Percentiles rank a stretch among this genome's conserved stretches.
Evolutionary conservation across 2,797 vertebrate genomes (phyloP).

Genomic region (Micrastur ruficollis): DNA sequence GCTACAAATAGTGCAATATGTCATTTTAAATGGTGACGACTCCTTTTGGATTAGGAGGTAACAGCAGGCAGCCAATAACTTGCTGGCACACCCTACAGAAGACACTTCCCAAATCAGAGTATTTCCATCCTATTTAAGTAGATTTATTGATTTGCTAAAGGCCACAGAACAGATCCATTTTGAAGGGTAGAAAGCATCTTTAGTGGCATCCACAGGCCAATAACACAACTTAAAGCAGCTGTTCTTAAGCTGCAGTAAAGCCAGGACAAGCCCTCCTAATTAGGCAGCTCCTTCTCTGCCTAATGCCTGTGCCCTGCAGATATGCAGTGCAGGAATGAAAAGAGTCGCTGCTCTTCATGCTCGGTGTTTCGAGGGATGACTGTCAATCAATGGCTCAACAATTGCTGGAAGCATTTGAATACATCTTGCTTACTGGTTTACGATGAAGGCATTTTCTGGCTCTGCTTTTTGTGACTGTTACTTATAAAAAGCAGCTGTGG

Average conservation of each 20-base stretch:
- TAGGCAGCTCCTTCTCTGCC: background rate
- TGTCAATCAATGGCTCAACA: background rate
- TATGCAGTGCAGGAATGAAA: background rate
- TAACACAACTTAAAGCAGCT: slow-evolving; percentile 7
- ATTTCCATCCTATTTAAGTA: background rate
- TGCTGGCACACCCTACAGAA: background rate
- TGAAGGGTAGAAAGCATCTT: background rate
- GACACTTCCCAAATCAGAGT: background rate
- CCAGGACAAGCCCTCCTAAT: background rate
- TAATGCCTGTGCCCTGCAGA: background rate
- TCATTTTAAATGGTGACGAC: background rate
- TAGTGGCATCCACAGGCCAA: background rate
- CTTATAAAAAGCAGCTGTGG: background rate
- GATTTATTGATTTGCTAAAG: slow-evolving; percentile 12
- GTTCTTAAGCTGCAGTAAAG: slow-evolving; percentile 3
- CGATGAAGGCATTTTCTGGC: background rate
- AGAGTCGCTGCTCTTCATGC: background rate
- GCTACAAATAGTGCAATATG: slow-evolving; percentile 13
- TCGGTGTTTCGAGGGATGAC: background rate
- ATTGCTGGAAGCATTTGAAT: slow-evolving; percentile 18
- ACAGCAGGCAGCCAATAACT: background rate
- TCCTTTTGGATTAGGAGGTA: background rate
- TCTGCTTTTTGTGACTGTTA: background rate
- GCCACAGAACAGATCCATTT: background rate
- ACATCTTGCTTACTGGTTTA: background rate